Evolutionary conservation across 2,888 invertebrate genomes (phyloP), one percentile per base, ranked within the genome.

Genomic region (Limnephilus marmoratus): DNA sequence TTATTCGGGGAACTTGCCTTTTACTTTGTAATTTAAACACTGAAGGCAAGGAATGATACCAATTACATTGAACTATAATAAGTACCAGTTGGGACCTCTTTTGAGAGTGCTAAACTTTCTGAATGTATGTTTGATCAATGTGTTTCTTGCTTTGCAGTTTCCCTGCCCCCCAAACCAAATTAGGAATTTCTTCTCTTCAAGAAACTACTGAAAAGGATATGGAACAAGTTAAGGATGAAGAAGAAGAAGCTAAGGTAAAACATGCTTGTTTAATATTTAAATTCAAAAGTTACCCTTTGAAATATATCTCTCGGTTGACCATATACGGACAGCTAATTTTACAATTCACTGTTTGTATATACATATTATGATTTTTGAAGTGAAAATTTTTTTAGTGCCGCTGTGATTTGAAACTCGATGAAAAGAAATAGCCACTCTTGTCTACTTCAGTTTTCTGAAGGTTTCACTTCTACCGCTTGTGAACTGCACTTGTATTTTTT

Each of bases 171-270:
- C 92, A 92, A 37, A 86, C 91, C 24, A 90, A 91, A 29, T 91
- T 87, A 12, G 87, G 82, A 24, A 81, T 91, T 37, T 90, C 90
- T 83, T 91, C 93, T 49, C 81, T 92, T 13, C 92, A 92, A 85
- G 91, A 93, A 13, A 91, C 85, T 31, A 90, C 90, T 68, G 92
- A 93, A 91, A 82, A 88, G 12, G 92, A 92, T 82, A 93, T 92
- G 90, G 93, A 90, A 12, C 93, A 85, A 4, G 86, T 92, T 9
- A 93, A 92, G 11, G 93, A 94, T 80, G 88, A 93, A 9, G 94
- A 94, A 92, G 94, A 95, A n/a, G 93, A 91, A 92, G 91, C 91
- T 82, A 93, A 93, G 91, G 93, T 93, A 81, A 45, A 29, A 68
- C 11, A 81, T 41, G 13, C n/a, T 90, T n/a, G 2, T 68, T 68